phyloP scores from a whole-genome alignment of 2,888 invertebrate species.

The Athripsodes cinereus region DNA sequence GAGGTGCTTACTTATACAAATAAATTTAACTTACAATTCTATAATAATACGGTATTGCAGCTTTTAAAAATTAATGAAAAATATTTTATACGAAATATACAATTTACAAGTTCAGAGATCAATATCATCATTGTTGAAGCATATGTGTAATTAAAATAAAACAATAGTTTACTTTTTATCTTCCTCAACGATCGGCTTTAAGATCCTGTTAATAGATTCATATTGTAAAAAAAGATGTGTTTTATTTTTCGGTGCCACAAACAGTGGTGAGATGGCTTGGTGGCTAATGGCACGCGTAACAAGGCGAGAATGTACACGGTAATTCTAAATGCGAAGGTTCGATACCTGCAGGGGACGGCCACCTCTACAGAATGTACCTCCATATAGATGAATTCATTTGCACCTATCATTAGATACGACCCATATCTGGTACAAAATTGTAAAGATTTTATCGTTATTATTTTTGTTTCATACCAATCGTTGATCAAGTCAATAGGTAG shows the following conservation, averaged over 20 bases:
- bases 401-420: constrained; percentile 25
- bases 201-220: background rate
- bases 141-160: background rate
- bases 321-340: background rate
- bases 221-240: background rate
- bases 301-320: background rate
- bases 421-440: constrained; percentile 3
- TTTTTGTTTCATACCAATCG: constrained; percentile 7
- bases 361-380: constrained; percentile 15
- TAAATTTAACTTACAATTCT: too few relatives aligned
- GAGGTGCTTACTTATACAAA: too few relatives aligned
- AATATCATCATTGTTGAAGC: background rate
- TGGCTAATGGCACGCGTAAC: constrained; percentile 13
- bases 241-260: background rate
- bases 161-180: background rate
- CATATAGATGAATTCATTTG: constrained; percentile 26
- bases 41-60: too few relatives aligned
- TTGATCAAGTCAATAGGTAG: constrained; percentile 4
- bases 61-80: too few relatives aligned
- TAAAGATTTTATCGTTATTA: constrained; percentile 15
- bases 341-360: constrained; percentile 15
- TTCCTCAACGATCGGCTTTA: too few relatives aligned
- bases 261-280: background rate
- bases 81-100: too few relatives aligned
- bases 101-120: background rate